Base-by-base conservation (phyloP, 2,888 invertebrate species). In the Aphodius sticticus region DNA sequence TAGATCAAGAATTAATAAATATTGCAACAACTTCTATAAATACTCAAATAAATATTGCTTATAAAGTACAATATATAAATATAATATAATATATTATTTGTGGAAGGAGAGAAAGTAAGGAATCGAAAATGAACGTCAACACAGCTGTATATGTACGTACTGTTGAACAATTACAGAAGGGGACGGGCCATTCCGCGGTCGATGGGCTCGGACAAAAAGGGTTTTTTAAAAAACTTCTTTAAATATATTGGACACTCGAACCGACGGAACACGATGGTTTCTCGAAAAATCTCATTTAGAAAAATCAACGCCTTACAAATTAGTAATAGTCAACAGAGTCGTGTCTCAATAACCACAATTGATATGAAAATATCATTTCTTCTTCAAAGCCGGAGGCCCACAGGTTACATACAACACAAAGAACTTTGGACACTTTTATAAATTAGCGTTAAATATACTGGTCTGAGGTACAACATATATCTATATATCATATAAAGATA, bases 171-270 rank as follows among this genome's bases (percentile, higher is more conserved):
- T 53, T 53, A 53, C 53, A 53, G 53, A 26, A 77, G 89, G 89
- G 89, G 89, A 89, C 89, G 90, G 90, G 88, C 85, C 83, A 82
- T 88, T 89, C 89, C 89, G 88, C 88, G 88, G 89, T 89, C 89
- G 88, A 87, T 86, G 88, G 89, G 90, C 89, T 89, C 89, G 89
- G 90, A 89, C 87, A 87, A 81, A 87, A 86, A 87, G 76, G 78
- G 76, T 71, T 53, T 53, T 53, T 53, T 53, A 53, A 85, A 84
- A 86, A 86, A 86, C 84, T 77, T 85, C 85, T 84, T 81, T 84
- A 84, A 83, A 84, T 84, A 84, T 86, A 85, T 85, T 88, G 88
- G 88, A 88, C 88, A 86, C 84, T 84, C 84, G 88, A 87, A 88
- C 88, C 88, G 85, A 87, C 88, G 88, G 88, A 88, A 83, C 81